Percentiles rank a stretch among this genome's conserved stretches.
Conservation (phyloP, 2,888 invertebrate genomes). For the Osmoderma eremita region DNA sequence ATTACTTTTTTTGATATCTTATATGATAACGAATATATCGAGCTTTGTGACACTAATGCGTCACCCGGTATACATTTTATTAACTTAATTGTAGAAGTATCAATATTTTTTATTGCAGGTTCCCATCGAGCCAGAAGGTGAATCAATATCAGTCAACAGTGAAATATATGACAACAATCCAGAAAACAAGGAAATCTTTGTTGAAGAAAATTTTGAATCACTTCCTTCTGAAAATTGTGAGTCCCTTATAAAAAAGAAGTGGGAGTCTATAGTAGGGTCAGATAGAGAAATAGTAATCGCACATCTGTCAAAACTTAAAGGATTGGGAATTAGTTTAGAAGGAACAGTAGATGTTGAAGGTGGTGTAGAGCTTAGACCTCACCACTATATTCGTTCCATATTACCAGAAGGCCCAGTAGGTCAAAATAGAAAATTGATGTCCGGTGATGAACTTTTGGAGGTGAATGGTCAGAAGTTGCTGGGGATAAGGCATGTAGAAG, state of each 20-base stretch:
- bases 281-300: conserved; percentile 88
- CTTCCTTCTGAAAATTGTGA: conserved; percentile 63
- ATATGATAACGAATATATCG: too few species aligned
- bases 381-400: conserved; percentile 97
- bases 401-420: conserved; percentile 97
- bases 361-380: conserved; percentile 96
- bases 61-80: too few species aligned
- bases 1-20: too few species aligned
- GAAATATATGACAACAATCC: conserved; percentile 67
- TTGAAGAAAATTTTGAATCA: conserved; percentile 62
- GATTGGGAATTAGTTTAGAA: conserved; percentile 96
- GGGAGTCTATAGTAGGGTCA: conserved; percentile 82
- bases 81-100: too few species aligned
- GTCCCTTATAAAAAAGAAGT: conserved; percentile 80
- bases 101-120: conserved; percentile 40
- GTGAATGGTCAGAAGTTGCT: conserved; percentile 92
- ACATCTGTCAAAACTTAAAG: conserved; percentile 91
- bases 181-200: conserved; percentile 61
- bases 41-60: too few species aligned
- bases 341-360: conserved; percentile 99
- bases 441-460: conserved; percentile 96
- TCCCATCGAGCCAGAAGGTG: conserved; percentile 80
- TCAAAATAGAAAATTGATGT: conserved; percentile 85
- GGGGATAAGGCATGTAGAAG: conserved; percentile 95
- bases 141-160: conserved; percentile 86